A percentile compares a stretch with the other conserved stretches of the same genome.
phyloP scores from a whole-genome alignment of 2,888 invertebrate species.

The Scaptomyza polygonia region DNA sequence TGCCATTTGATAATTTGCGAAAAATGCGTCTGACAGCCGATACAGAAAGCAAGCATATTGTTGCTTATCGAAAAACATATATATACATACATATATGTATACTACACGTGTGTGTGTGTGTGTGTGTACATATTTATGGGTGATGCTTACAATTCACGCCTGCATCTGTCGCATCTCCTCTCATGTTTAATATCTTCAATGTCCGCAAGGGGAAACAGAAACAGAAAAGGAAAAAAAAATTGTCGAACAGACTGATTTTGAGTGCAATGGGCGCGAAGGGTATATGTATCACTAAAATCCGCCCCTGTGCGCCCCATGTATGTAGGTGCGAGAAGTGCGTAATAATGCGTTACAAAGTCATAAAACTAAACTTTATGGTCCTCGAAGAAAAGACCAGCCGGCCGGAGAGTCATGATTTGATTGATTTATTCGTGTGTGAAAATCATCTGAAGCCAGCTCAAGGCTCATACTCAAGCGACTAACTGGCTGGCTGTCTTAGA shows the following conservation, averaged over 20 bases:
- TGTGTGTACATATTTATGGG: neutral
- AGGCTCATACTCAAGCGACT: conserved; percentile 19
- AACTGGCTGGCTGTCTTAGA: conserved; percentile 21
- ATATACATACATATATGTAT: neutral
- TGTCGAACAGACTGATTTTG: conserved; percentile 7
- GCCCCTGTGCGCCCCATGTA: conserved; percentile 29
- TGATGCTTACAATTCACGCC: conserved; percentile 60
- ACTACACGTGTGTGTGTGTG: neutral
- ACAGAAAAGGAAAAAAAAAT: conserved; percentile 25
- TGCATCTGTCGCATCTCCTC: conserved; percentile 60
- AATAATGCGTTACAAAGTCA: conserved; percentile 72
- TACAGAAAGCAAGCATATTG: conserved; percentile 44
- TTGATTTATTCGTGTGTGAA: conserved; percentile 76
- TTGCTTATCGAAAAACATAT: conserved; percentile 7
- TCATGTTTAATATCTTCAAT: conserved; percentile 20
- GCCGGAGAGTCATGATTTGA: conserved; percentile 51
- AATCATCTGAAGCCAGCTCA: conserved; percentile 31
- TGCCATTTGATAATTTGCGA: conserved; percentile 66
- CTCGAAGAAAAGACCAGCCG: conserved; percentile 24
- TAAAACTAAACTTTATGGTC: conserved; percentile 76
- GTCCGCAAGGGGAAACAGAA: conserved; percentile 13
- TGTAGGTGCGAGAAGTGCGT: conserved; percentile 67
- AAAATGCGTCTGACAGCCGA: conserved; percentile 17
- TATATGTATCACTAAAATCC: conserved; percentile 3
- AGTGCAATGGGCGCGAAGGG: conserved; percentile 4